A percentile compares a stretch with the other conserved stretches of the same genome.
phyloP scores from a whole-genome alignment of 2,888 invertebrate genomes.

The Podabrus alpinus region DNA sequence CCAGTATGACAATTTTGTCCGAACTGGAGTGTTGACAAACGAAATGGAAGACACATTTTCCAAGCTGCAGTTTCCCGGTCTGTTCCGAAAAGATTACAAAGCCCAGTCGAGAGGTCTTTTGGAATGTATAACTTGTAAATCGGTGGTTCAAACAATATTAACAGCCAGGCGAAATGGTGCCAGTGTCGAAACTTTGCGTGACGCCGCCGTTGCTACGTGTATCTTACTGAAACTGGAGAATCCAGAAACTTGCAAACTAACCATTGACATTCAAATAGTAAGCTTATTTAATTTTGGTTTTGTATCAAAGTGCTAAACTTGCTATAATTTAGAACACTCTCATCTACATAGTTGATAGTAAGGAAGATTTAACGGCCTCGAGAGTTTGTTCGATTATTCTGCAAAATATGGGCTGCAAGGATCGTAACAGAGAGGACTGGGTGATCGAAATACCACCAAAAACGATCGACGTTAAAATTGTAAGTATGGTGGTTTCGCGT shows the following conservation, averaged over 20 bases:
- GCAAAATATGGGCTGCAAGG: conserved; percentile 52
- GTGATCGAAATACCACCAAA: conserved; percentile 35
- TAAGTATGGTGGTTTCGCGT: not conserved
- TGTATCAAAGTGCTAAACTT: not conserved
- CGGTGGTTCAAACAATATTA: not conserved
- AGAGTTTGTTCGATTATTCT: conserved; percentile 62
- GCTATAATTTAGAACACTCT: conserved; percentile 61
- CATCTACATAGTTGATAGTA: conserved; percentile 62
- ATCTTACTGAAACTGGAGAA: conserved; percentile 61
- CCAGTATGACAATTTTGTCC: conserved; percentile 32
- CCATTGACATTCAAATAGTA: conserved; percentile 65
- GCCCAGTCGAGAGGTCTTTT: conserved; percentile 20
- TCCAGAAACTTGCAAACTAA: conserved; percentile 63
- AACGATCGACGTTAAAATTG: conserved; percentile 53
- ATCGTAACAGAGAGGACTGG: conserved; percentile 43
- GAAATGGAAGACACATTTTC: conserved; percentile 31
- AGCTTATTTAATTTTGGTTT: conserved; percentile 34
- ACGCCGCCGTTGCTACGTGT: conserved; percentile 54
- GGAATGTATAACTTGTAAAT: conserved; percentile 34
- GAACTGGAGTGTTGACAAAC: conserved; percentile 30
- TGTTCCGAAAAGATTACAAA: conserved; percentile 30
- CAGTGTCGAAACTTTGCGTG: not conserved
- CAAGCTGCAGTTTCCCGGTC: conserved; percentile 32
- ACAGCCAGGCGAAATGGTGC: conserved; percentile 1
- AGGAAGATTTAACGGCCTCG: conserved; percentile 57